Percentiles rank a stretch among this genome's conserved stretches.
These are phyloP conservation scores for Tachuris rubrigastra DNA, from an alignment of 2,113 vertebrate genomes.

Conservation along the genomic window DNA sequence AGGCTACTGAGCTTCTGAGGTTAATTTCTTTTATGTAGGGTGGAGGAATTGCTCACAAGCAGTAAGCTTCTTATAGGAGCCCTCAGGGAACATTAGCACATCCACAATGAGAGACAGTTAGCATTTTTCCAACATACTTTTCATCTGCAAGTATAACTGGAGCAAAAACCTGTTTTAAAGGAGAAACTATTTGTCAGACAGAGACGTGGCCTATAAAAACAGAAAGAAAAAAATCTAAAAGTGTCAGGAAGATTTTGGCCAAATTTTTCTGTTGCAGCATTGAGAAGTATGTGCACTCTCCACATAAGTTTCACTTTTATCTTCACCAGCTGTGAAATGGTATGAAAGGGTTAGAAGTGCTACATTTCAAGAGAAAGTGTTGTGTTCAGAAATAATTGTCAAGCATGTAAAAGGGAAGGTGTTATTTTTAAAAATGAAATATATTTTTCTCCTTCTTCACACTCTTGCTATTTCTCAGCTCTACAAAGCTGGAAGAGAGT, in stretches of 20 bases:
- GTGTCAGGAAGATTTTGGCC: background rate
- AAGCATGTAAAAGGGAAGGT: background rate
- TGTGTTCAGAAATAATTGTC: background rate
- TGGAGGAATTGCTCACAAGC: background rate
- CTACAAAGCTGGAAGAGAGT: background rate
- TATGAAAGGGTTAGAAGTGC: background rate
- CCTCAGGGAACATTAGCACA: background rate
- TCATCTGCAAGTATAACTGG: background rate
- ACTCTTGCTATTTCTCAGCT: background rate
- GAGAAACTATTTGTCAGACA: background rate
- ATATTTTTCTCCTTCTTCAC: background rate
- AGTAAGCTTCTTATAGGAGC: background rate
- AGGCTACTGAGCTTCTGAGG: background rate
- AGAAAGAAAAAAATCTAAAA: background rate
- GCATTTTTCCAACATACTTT: background rate
- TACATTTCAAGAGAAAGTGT: background rate
- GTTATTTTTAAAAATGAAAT: constrained; percentile 1
- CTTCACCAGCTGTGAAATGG: background rate
- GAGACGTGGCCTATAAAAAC: background rate
- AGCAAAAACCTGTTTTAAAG: background rate
- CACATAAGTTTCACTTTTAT: background rate
- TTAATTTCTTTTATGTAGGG: background rate
- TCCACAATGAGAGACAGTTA: background rate
- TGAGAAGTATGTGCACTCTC: background rate
- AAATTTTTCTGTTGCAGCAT: background rate